These are phyloP conservation scores for Fistularia tabacaria DNA, from an alignment of 2,797 vertebrate genomes.

Conservation along the genomic window DNA sequence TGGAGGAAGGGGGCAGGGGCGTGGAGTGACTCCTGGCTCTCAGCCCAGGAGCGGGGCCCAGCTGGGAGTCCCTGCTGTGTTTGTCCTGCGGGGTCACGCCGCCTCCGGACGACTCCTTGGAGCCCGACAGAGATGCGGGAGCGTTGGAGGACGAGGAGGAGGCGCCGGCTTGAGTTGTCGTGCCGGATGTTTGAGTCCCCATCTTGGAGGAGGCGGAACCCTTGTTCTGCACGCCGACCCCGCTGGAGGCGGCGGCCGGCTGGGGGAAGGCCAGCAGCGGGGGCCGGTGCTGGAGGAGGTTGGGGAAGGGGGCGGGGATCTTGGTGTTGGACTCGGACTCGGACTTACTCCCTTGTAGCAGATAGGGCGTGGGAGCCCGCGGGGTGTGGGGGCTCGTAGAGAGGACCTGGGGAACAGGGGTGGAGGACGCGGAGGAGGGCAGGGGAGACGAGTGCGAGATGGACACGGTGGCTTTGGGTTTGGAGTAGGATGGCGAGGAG, in stretches of 20 bases:
- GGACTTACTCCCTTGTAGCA: constrained; percentile 72
- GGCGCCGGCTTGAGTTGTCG: constrained; percentile 58
- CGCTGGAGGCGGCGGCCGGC: constrained; percentile 79
- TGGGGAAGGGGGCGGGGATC: constrained; percentile 90
- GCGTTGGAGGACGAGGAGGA: constrained; percentile 72
- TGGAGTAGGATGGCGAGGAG: constrained; percentile 77
- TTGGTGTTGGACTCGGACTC: constrained; percentile 78
- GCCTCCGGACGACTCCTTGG: constrained; percentile 69
- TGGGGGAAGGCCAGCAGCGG: constrained; percentile 88
- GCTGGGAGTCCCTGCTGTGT: constrained; percentile 73
- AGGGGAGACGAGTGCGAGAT: constrained; percentile 77
- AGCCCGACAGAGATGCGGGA: constrained; percentile 60
- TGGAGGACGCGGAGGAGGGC: constrained; percentile 73
- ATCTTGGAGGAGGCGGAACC: constrained; percentile 57
- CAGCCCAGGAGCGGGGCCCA: constrained; percentile 74
- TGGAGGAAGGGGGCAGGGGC: constrained; percentile 84
- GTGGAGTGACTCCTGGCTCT: constrained; percentile 91
- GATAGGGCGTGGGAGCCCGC: constrained; percentile 79
- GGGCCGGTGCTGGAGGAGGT: constrained; percentile 88
- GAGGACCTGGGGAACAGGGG: constrained; percentile 72
- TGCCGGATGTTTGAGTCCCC: constrained; percentile 63
- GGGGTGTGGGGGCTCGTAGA: constrained; percentile 79
- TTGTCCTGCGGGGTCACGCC: constrained; percentile 68
- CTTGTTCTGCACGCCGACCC: constrained; percentile 78
- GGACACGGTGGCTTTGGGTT: constrained; percentile 74